Base-by-base conservation (phyloP, 2,888 invertebrate genomes). In the Nesidiocoris tenuis region DNA sequence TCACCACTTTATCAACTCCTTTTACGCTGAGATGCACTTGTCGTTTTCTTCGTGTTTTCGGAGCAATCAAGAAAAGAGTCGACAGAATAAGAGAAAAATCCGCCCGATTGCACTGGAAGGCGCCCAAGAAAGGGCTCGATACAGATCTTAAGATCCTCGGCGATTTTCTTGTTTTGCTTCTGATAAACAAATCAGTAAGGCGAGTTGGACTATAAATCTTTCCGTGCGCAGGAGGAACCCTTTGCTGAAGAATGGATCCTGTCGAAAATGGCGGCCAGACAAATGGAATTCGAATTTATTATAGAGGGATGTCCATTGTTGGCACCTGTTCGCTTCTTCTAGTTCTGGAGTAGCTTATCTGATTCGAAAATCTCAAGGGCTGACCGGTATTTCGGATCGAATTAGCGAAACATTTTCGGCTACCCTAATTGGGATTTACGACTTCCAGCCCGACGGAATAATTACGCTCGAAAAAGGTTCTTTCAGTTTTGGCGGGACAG, bases 201-300 rank as follows among this genome's bases (percentile, higher is more conserved):
- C 21, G 16, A 18, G 5, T 17, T 22, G 9, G 64, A 7, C 65
- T 65, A n/a, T n/a, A n/a, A n/a, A n/a, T n/a, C n/a, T n/a, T n/a
- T n/a, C n/a, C n/a, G n/a, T n/a, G n/a, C n/a, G n/a, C n/a, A n/a
- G n/a, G n/a, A n/a, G n/a, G n/a, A n/a, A n/a, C n/a, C n/a, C n/a
- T n/a, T n/a, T n/a, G n/a, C n/a, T n/a, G n/a, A n/a, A n/a, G n/a
- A n/a, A n/a, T n/a, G n/a, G n/a, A n/a, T n/a, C n/a, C n/a, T n/a
- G n/a, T n/a, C n/a, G n/a, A n/a, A n/a, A n/a, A n/a, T n/a, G n/a
- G n/a, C n/a, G n/a, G 21, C 17, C 17, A 54, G 70, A 70, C 61
- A 70, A 70, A 61, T 70, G 70, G 59, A 70, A 59, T 61, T 17
- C 61, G 70, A 18, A 17, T 70, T 70, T 70, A 70, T 70, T 61